Conservation (phyloP, 92 coral and sea anemone species). For the Bergia sp. region DNA sequence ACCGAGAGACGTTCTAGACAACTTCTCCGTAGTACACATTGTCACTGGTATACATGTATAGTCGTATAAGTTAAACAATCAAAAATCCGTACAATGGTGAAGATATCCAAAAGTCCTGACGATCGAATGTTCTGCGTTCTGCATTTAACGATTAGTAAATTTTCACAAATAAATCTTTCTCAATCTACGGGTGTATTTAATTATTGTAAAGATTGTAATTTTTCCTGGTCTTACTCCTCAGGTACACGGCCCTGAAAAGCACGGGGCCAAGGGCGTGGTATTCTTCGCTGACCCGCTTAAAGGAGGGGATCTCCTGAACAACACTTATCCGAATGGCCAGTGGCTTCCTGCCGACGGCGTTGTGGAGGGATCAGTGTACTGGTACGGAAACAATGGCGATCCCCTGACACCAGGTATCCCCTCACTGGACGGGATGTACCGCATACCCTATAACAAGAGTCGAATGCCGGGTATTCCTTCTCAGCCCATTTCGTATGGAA, state of each 20-base stretch:
- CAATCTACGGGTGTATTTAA: too few species aligned
- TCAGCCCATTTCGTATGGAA: slow-evolving; percentile 88
- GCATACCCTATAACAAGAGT: slow-evolving; percentile 68
- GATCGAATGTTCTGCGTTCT: too few species aligned
- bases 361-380: slow-evolving; percentile 65
- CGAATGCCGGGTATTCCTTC: slow-evolving; percentile 78
- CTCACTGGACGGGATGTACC: slow-evolving; percentile 76
- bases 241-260: slow-evolving; percentile 72
- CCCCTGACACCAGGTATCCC: slow-evolving; percentile 92
- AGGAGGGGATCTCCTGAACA: slow-evolving; percentile 55
- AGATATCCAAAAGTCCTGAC: too few species aligned
- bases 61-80: too few species aligned
- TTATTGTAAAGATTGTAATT: neutral
- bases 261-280: slow-evolving; percentile 85
- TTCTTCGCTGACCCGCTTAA: slow-evolving; percentile 74
- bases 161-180: too few species aligned
- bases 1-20: too few species aligned
- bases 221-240: slow-evolving; percentile 1
- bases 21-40: too few species aligned
- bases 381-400: slow-evolving; percentile 70
- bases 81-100: too few species aligned
- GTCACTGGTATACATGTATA: too few species aligned
- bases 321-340: slow-evolving; percentile 75
- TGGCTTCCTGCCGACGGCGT: slow-evolving; percentile 85
- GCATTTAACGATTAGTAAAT: too few species aligned